These are phyloP conservation scores for Athetis lepigone DNA, from an alignment of 2,888 invertebrate species.

Conservation along the genomic window DNA sequence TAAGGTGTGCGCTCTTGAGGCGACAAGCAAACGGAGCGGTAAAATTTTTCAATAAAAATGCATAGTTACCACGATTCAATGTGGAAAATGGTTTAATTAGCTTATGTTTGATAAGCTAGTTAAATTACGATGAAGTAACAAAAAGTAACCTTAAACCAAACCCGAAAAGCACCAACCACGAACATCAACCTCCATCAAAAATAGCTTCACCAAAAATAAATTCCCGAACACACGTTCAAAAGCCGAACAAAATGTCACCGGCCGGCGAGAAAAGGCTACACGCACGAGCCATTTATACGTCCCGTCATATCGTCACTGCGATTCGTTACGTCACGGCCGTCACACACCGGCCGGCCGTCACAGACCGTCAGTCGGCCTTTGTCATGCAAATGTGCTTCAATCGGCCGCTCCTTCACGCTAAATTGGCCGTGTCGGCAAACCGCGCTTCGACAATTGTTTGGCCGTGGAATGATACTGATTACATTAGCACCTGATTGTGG, in stretches of 20 bases:
- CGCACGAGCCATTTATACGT: slow-evolving; percentile 13
- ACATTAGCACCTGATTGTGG: slow-evolving; percentile 18
- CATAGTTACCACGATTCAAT: too few species aligned
- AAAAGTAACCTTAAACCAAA: background rate
- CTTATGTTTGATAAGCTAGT: too few species aligned
- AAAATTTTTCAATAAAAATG: too few species aligned
- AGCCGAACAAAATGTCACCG: slow-evolving; percentile 23
- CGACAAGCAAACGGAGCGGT: too few species aligned
- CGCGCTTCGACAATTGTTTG: slow-evolving; percentile 59
- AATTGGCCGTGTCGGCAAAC: slow-evolving; percentile 63
- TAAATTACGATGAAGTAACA: too few species aligned
- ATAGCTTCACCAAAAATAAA: background rate
- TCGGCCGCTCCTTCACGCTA: slow-evolving; percentile 43
- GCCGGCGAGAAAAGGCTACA: slow-evolving; percentile 11
- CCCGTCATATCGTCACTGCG: slow-evolving; percentile 38
- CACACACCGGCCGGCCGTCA: slow-evolving; percentile 9
- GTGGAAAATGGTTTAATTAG: too few species aligned
- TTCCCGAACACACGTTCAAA: slow-evolving; percentile 12
- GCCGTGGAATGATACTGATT: slow-evolving; percentile 57
- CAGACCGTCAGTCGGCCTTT: slow-evolving; percentile 54
- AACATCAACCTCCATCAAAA: slow-evolving; percentile 3
- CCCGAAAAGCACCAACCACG: background rate
- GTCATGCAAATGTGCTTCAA: slow-evolving; percentile 67
- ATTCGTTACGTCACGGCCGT: slow-evolving; percentile 31
- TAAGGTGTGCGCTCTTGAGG: too few species aligned